Percentiles rank a stretch among this genome's conserved stretches.
Evolutionary conservation across 2,888 invertebrate species (phyloP).

Genomic region (Rhagium mordax): DNA sequence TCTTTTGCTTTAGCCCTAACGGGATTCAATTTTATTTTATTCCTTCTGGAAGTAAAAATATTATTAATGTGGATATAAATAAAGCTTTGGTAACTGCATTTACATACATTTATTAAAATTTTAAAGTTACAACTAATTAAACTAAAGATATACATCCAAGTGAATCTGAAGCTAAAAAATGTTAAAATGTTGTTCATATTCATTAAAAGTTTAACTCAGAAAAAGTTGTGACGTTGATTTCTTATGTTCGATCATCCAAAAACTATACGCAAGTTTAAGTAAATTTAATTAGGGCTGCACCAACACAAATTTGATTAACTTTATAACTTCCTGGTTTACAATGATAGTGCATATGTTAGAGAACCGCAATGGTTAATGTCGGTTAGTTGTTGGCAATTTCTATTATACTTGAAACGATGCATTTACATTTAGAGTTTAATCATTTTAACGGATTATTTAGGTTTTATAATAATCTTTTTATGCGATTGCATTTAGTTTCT

Average conservation of each 20-base stretch:
- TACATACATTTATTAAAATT: background rate
- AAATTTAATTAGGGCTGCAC: constrained; percentile 29
- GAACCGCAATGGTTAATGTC: background rate
- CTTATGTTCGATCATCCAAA: constrained; percentile 30
- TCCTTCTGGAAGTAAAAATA: no score
- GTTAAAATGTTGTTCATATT: background rate
- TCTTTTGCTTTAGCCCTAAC: no score
- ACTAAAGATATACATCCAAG: background rate
- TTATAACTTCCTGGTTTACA: constrained; percentile 28
- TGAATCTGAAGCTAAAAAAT: background rate
- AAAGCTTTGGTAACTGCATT: background rate
- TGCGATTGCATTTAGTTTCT: no score
- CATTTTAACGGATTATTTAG: background rate
- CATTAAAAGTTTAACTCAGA: constrained; percentile 3
- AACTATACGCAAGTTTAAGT: constrained; percentile 32
- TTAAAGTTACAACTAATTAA: constrained; percentile 16
- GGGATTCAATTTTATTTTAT: no score
- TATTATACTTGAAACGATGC: background rate
- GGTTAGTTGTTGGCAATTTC: background rate
- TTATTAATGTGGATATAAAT: no score
- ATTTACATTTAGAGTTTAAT: background rate
- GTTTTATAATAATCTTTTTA: no score
- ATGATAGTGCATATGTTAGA: constrained; percentile 2
- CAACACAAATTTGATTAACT: constrained; percentile 33
- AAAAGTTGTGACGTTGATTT: background rate